Percentiles rank a stretch among this genome's conserved stretches.
Conservation (phyloP, 2,797 vertebrate species). For the Epinephelus malabaricus region DNA sequence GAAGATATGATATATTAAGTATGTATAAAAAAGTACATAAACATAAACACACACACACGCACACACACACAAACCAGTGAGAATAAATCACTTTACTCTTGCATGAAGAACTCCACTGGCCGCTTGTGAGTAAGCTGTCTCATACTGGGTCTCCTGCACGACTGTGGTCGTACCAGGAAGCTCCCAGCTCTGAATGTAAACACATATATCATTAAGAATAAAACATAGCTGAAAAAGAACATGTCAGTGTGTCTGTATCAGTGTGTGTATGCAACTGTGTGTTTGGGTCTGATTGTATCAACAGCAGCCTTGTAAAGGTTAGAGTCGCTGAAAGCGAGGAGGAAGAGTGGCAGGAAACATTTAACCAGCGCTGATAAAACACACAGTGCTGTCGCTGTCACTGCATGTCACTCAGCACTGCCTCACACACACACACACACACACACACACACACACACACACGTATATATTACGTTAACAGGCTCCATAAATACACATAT, state of each 20-base stretch:
- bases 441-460: too few relatives aligned
- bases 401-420: conserved; percentile 36
- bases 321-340: conserved; percentile 37
- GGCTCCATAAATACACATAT: conserved; percentile 11
- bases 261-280: conserved; percentile 20
- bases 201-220: not conserved
- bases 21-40: not conserved
- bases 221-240: conserved; percentile 2
- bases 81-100: not conserved
- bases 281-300: conserved; percentile 60
- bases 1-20: not conserved
- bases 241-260: conserved; percentile 6
- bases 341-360: conserved; percentile 80
- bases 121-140: not conserved
- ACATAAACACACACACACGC: too few relatives aligned
- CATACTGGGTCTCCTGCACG: not conserved
- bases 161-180: not conserved
- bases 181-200: not conserved
- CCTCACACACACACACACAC: conserved; percentile 6
- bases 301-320: conserved; percentile 68
- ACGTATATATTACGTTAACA: not conserved
- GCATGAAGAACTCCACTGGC: not conserved
- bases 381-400: conserved; percentile 33
- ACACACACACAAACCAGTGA: not conserved
- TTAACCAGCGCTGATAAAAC: conserved; percentile 75